Percentiles rank a stretch among this genome's conserved stretches.
Evolutionary conservation across 2,888 invertebrate genomes (phyloP).

Genomic region (Prosopocoilus inquinatus): DNA sequence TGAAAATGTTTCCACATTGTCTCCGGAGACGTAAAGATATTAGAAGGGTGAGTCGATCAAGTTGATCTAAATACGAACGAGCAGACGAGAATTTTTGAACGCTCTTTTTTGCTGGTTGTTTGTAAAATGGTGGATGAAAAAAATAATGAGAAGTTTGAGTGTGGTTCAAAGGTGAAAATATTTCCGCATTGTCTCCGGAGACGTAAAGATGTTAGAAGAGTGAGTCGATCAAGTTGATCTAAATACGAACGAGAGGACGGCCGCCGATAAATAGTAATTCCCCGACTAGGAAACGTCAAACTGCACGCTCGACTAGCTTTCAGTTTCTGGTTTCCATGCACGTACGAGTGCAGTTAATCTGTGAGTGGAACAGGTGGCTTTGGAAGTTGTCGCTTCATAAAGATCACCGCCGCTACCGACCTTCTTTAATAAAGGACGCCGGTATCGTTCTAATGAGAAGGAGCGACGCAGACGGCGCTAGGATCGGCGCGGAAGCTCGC

Average conservation of each 20-base stretch:
- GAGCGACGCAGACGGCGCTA: not conserved
- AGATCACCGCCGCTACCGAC: constrained; percentile 2
- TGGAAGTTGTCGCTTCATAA: constrained; percentile 4
- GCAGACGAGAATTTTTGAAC: too few relatives aligned
- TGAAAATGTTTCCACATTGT: not conserved
- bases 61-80: too few relatives aligned
- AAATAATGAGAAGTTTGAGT: not conserved
- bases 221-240: constrained; percentile 11
- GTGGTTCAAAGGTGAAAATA: not conserved
- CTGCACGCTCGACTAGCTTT: constrained; percentile 29
- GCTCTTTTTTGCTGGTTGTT: too few relatives aligned
- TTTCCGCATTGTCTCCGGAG: not conserved
- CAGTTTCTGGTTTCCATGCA: constrained; percentile 37
- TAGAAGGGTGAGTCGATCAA: too few relatives aligned
- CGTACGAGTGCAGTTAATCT: constrained; percentile 29
- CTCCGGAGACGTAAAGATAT: not conserved
- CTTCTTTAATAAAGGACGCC: not conserved
- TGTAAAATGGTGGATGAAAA: too few relatives aligned
- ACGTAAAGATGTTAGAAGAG: not conserved
- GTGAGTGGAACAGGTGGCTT: constrained; percentile 12
- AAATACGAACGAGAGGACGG: constrained; percentile 23
- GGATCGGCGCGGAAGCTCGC: too few relatives aligned
- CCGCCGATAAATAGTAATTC: constrained; percentile 35
- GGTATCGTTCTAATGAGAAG: not conserved
- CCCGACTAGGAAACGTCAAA: constrained; percentile 31